These are phyloP conservation scores for Noctilio leporinus DNA, from an alignment of 2,113 vertebrate species.

Conservation along the genomic window DNA sequence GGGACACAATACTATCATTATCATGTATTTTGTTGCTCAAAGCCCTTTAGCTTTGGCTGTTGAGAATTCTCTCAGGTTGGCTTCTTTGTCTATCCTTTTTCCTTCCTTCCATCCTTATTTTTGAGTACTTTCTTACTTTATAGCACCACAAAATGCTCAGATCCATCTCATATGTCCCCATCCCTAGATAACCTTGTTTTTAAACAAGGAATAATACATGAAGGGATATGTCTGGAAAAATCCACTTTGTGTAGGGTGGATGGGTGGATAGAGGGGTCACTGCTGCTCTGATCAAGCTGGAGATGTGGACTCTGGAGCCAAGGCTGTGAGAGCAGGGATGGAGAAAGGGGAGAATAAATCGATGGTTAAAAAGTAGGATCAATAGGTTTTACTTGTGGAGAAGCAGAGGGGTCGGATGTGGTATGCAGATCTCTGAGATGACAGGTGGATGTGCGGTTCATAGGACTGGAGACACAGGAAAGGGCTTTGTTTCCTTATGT, in stretches of 20 bases:
- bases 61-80: not conserved
- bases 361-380: rapidly evolving
- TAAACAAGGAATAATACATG: not conserved
- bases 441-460: not conserved
- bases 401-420: rapidly evolving
- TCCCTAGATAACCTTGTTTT: not conserved
- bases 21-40: not conserved
- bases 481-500: not conserved
- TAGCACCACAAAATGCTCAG: not conserved
- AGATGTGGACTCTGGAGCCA: not conserved
- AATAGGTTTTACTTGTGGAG: not conserved
- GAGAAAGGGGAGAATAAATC: rapidly evolving
- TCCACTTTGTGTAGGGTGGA: not conserved
- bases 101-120: not conserved
- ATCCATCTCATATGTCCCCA: not conserved
- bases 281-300: too few species aligned
- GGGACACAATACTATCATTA: not conserved
- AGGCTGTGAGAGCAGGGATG: too few species aligned
- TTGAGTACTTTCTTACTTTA: not conserved
- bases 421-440: not conserved
- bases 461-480: not conserved
- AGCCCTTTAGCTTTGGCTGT: not conserved
- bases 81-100: not conserved
- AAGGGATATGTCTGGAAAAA: not conserved
- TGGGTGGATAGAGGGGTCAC: not conserved